Evolutionary conservation across 2,113 vertebrate species (phyloP).

Genomic region (Dolichotis patagonum): DNA sequence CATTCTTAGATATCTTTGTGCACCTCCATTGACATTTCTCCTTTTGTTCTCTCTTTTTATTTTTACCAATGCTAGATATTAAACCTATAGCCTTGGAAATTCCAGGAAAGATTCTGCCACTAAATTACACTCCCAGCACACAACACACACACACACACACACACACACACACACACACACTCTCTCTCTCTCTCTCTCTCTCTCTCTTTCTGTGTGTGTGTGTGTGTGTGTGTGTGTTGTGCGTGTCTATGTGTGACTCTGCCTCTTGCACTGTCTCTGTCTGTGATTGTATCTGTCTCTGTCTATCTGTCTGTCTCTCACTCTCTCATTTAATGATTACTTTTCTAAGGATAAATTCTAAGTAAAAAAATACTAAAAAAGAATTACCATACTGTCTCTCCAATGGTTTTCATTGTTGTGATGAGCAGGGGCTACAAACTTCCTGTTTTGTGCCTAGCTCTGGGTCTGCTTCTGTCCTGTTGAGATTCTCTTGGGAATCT

Average conservation of each 20-base stretch:
- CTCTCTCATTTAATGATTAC: not conserved
- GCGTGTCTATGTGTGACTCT: no score
- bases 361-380: not conserved
- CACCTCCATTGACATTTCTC: not conserved
- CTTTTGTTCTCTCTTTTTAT: not conserved
- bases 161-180: no score
- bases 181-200: not conserved
- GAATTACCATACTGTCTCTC: not conserved
- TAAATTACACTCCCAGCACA: not conserved
- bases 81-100: not conserved
- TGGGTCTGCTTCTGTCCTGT: not conserved
- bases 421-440: rapidly evolving
- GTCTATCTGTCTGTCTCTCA: not conserved
- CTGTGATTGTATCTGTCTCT: not conserved
- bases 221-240: no score
- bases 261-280: not conserved
- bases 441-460: not conserved
- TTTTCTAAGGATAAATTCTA: not conserved
- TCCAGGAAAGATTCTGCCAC: not conserved
- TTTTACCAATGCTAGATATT: not conserved
- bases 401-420: rapidly evolving
- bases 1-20: not conserved
- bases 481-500: not conserved
- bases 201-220: not conserved
- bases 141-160: no score